These are phyloP conservation scores for Metaphire vulgaris DNA, from an alignment of 1,140 invertebrate species.

Conservation along the genomic window DNA sequence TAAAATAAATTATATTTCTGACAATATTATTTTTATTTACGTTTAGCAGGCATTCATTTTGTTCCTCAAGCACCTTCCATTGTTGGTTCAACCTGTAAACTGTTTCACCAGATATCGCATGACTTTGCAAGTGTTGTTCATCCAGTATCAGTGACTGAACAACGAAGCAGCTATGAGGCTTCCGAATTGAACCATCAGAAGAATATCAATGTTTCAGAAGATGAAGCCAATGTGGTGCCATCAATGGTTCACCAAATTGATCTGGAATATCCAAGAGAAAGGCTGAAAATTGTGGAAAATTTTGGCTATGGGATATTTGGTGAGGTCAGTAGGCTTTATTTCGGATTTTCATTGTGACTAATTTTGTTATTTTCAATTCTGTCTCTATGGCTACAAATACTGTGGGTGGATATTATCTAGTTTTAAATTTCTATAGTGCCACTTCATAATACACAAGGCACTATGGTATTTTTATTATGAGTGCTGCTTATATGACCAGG, in stretches of 20 bases:
- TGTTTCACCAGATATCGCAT: not conserved
- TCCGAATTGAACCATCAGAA: not conserved
- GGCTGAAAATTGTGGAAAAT: not conserved
- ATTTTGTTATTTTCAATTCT: too few relatives aligned
- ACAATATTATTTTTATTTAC: too few relatives aligned
- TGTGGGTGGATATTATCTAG: too few relatives aligned
- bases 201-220: not conserved
- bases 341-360: too few relatives aligned
- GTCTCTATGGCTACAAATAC: too few relatives aligned
- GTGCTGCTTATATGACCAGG: too few relatives aligned
- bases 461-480: too few relatives aligned
- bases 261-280: not conserved
- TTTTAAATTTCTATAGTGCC: too few relatives aligned
- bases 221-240: not conserved
- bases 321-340: not conserved
- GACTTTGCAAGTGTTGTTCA: not conserved
- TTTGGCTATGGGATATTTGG: not conserved
- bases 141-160: not conserved
- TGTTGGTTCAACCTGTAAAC: not conserved
- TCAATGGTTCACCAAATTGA: not conserved
- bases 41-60: too few relatives aligned
- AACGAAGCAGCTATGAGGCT: not conserved
- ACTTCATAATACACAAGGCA: too few relatives aligned
- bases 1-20: too few relatives aligned
- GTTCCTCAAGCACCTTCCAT: not conserved